A percentile compares a stretch with the other conserved stretches of the same genome.
These are phyloP conservation scores for Sebastes miniatus DNA, from an alignment of 2,797 vertebrate species.

Conservation along the genomic window DNA sequence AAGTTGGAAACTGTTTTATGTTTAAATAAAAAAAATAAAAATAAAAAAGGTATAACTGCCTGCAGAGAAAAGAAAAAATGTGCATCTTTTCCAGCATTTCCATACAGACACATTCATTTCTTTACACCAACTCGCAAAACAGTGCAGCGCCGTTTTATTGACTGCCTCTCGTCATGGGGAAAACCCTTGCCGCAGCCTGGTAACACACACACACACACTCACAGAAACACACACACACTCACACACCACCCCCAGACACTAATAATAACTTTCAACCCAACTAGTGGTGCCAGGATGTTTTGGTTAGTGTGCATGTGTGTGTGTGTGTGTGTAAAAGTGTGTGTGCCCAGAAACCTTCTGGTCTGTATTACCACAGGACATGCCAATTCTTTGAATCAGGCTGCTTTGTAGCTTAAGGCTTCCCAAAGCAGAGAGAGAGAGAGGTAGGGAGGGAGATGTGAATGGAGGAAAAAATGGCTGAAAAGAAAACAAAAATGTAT, in stretches of 20 bases:
- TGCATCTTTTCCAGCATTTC: constrained; percentile 16
- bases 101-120: constrained; percentile 1
- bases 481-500: constrained; percentile 25
- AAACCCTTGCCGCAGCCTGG: constrained; percentile 68
- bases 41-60: neutral
- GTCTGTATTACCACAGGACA: constrained; percentile 80
- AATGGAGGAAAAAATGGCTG: constrained; percentile 19
- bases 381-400: constrained; percentile 77
- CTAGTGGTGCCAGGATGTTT: constrained; percentile 69
- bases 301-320: constrained; percentile 47
- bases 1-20: constrained; percentile 36
- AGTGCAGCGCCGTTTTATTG: constrained; percentile 48
- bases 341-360: constrained; percentile 68
- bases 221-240: constrained; percentile 11
- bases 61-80: neutral
- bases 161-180: constrained; percentile 69
- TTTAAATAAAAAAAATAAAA: constrained; percentile 14
- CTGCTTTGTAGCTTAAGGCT: constrained; percentile 41
- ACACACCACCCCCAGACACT: constrained; percentile 63
- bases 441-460: constrained; percentile 28
- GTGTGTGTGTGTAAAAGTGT: constrained; percentile 8
- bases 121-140: constrained; percentile 29
- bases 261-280: constrained; percentile 75
- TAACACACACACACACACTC: constrained; percentile 17
- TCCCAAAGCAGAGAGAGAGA: constrained; percentile 44